Evolutionary conservation across 2,888 invertebrate genomes (phyloP), one percentile per base, ranked within the genome.

Genomic region (Elmis aenea): DNA sequence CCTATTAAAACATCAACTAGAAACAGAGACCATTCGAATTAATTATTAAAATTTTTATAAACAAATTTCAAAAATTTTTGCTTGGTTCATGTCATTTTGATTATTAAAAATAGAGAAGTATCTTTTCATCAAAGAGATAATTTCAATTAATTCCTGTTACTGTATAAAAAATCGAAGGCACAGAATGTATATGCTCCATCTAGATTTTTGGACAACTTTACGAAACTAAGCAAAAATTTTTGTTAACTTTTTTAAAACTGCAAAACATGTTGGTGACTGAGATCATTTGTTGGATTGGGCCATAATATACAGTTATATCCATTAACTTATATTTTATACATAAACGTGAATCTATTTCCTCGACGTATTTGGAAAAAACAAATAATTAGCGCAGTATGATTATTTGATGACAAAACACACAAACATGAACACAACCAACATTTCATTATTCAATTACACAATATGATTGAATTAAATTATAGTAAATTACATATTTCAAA

Each of bases 151-250:
- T 27, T 39, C 36, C 43, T 38, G 39, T 41, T 28, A 28, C 39
- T 39, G 38, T 38, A 38, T 42, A 51, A 43, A 55, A 55, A 58
- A 55, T 57, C 57, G 56, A 64, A 64, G 64, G 64, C 64, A 64
- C 64, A 58, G 55, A 50, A 50, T 54, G 46, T 18, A 18, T 18
- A 18, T 18, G 8, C 18, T 6, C 18, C 5, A 18, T 18, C 8
- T 18, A 8, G 18, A 18, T 5, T 5, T 36, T 22, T 32, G 13
- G 13, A 22, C 10, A 13, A 5, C 12, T 32, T 26, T 9, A 6
- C 20, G 26, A 27, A 42, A 42, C 42, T 38, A 42, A 38, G 38
- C 42, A 34, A 21, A 38, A 42, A 35, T 42, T 35, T 41, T 33
- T 13, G 13, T 31, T 12, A 27, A 41, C 26, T 26, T 15, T 26